Evolutionary conservation across 1,140 invertebrate genomes (phyloP), one percentile per base, ranked within the genome.

Genomic region (Macrobrachium rosenbergii): DNA sequence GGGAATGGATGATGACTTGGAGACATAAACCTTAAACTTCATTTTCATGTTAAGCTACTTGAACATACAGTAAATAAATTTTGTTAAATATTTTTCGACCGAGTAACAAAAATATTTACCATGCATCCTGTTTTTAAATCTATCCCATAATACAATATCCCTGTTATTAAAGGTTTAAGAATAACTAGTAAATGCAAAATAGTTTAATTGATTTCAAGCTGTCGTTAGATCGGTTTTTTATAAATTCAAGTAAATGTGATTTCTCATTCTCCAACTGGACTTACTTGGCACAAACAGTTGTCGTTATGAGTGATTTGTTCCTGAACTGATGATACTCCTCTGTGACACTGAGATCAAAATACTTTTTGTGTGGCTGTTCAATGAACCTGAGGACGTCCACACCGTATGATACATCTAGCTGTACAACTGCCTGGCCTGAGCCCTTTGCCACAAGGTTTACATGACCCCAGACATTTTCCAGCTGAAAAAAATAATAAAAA

Each of bases 241-340:
- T 37, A 1, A 37, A 37, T 37, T 52, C 52, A 52, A 10, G 52
- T 52, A 52, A 52, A 52, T 52, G 6, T 12, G 12, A 5, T 8
- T 12, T 52, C 45, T 52, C 88, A 0, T 94, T 92, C n/a, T 93
- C 92, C 19, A 93, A 89, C 19, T 37, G 93, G 93, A 88, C 92
- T 93, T 28, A 88, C 82, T 78, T 83, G 37, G 89, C 76, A 78
- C 93, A 93, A 58, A 91, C 91, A 80, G 92, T 90, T n/a, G 93
- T 91, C 7, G 91, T 92, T 52, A 95, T 92, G 69, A 92, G 92
- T n/a, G 94, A 94, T 91, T 93, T 94, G 89, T 95, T 95, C 64
- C 94, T 91, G 78, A 91, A 91, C 89, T 81, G 89, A 17, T 88
- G 88, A 58, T 91, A 91, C 89, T 93, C 94, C 81, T 93, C 91